Percentiles rank a stretch among this genome's conserved stretches.
Evolutionary conservation across 1,140 invertebrate genomes (phyloP).

Genomic region (Papilio polyxenes): DNA sequence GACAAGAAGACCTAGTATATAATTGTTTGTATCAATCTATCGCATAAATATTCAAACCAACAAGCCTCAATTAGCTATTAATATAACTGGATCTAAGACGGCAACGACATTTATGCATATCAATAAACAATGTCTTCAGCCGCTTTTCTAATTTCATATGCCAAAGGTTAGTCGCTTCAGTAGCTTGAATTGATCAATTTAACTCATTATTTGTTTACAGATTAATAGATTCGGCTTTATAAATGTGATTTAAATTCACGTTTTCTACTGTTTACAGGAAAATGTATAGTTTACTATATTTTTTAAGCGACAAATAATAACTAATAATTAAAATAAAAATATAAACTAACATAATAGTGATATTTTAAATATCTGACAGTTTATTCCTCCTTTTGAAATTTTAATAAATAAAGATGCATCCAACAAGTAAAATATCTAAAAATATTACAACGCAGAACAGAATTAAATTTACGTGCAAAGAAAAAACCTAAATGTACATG

Average conservation of each 20-base stretch:
- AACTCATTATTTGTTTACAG: not conserved
- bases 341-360: too few species aligned
- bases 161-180: not conserved
- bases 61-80: not conserved
- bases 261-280: too few species aligned
- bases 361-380: too few species aligned
- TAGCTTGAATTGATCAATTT: not conserved
- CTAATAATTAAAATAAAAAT: too few species aligned
- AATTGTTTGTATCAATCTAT: not conserved
- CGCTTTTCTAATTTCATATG: constrained; percentile 16
- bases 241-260: not conserved
- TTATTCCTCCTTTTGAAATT: too few species aligned
- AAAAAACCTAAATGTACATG: not conserved
- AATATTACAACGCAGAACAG: not conserved
- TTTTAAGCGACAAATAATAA: too few species aligned
- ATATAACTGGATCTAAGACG: constrained; percentile 10
- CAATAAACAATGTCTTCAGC: not conserved
- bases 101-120: constrained; percentile 14
- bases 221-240: not conserved
- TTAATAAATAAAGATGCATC: too few species aligned
- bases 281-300: too few species aligned
- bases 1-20: not conserved
- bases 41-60: not conserved
- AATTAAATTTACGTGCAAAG: not conserved
- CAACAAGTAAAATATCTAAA: too few species aligned